Conservation (phyloP, 2,797 vertebrate species). For the Phataginus tricuspis region DNA sequence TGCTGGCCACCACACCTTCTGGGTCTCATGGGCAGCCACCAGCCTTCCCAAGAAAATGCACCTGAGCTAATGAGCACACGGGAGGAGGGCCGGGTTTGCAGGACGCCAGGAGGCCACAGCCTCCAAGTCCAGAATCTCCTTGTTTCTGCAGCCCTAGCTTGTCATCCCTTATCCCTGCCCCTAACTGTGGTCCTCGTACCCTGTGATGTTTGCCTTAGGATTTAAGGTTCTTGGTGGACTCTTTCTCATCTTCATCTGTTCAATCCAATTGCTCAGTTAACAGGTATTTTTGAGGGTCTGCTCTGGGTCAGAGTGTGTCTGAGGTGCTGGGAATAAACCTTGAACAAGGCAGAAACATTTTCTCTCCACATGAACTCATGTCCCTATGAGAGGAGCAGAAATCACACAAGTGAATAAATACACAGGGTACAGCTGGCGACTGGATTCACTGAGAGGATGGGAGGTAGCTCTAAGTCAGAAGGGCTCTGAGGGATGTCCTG, state of each 20-base stretch:
- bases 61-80: too few relatives aligned
- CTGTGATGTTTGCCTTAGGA: too few relatives aligned
- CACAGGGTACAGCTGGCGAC: not conserved
- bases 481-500: too few relatives aligned
- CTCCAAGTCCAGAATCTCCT: not conserved
- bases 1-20: too few relatives aligned
- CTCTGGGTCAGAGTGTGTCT: not conserved
- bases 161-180: not conserved
- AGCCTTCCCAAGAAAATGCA: not conserved
- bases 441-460: not conserved
- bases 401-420: not conserved
- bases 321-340: not conserved
- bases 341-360: not conserved
- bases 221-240: not conserved
- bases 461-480: too few relatives aligned
- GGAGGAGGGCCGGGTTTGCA: not conserved
- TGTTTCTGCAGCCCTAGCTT: not conserved
- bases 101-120: not conserved
- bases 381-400: not conserved
- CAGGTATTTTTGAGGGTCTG: not conserved
- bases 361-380: not conserved
- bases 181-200: not conserved
- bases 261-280: not conserved
- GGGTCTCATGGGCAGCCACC: too few relatives aligned
- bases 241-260: not conserved